Evolutionary conservation across 2,797 vertebrate genomes (phyloP).

Genomic region (Sylvia borin): DNA sequence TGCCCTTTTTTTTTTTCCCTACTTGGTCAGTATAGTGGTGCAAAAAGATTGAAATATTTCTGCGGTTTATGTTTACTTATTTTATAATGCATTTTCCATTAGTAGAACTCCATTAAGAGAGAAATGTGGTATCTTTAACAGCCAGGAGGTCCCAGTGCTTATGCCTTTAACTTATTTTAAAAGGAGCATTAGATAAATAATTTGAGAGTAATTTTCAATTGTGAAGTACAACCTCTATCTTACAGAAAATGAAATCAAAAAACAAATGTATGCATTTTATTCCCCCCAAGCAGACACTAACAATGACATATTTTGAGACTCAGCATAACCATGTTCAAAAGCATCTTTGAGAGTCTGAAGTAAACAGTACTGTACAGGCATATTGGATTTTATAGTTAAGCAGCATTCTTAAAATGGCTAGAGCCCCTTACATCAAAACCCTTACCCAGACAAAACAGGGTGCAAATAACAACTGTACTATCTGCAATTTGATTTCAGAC

Average conservation of each 20-base stretch:
- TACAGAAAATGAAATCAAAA: not conserved
- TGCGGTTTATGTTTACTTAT: not conserved
- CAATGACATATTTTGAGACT: not conserved
- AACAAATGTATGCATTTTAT: not conserved
- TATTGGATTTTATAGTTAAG: not conserved
- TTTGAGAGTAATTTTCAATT: not conserved
- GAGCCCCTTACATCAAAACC: not conserved
- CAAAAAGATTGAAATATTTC: not conserved
- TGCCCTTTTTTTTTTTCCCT: not conserved
- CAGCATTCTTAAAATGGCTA: not conserved
- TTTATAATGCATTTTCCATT: not conserved
- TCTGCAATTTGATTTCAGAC: not conserved
- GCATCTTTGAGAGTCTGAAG: not conserved
- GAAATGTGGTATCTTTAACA: not conserved
- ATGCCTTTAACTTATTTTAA: not conserved
- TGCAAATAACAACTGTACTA: not conserved
- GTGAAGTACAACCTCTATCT: not conserved
- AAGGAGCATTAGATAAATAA: not conserved
- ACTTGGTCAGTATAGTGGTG: not conserved
- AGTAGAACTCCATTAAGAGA: not conserved
- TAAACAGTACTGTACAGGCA: not conserved
- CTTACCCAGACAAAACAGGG: not conserved
- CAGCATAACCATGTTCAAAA: not conserved
- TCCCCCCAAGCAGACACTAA: not conserved
- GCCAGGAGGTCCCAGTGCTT: not conserved